A percentile compares a stretch with the other conserved stretches of the same genome.
phyloP scores from a whole-genome alignment of 2,113 vertebrate species.

The Ceyx margarethae region DNA sequence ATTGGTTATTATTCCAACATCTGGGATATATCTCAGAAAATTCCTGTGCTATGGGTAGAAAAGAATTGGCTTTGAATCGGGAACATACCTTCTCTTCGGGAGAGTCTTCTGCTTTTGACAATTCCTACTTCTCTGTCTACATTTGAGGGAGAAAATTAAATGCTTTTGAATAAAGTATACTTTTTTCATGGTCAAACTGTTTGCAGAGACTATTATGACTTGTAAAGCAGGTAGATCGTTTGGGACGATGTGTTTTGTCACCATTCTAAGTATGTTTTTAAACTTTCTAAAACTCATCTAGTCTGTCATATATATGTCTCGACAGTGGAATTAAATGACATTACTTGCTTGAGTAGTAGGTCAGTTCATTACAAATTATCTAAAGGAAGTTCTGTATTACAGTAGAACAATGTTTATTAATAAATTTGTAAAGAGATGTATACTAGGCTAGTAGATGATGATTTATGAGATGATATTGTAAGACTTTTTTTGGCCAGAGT shows the following conservation, averaged over 20 bases:
- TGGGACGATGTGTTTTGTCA: background rate
- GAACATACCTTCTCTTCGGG: background rate
- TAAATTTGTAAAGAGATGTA: background rate
- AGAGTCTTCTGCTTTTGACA: background rate
- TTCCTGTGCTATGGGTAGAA: background rate
- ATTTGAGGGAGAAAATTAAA: background rate
- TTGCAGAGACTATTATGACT: background rate
- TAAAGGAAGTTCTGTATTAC: background rate
- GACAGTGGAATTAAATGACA: background rate
- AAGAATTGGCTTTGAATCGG: background rate
- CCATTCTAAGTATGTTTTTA: background rate
- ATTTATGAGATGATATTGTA: background rate
- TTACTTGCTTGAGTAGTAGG: background rate
- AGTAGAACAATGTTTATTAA: background rate
- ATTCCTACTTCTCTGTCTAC: background rate
- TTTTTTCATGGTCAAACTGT: background rate
- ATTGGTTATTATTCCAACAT: background rate
- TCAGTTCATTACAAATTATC: background rate
- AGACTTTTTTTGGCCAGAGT: background rate
- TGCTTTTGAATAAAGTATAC: background rate
- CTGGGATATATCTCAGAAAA: background rate
- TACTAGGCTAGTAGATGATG: background rate
- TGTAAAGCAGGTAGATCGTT: background rate
- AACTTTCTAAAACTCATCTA: background rate
- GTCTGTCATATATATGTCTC: background rate